These are phyloP conservation scores for Nyctereutes procyonoides DNA, from an alignment of 2,113 vertebrate species.

Conservation along the genomic window DNA sequence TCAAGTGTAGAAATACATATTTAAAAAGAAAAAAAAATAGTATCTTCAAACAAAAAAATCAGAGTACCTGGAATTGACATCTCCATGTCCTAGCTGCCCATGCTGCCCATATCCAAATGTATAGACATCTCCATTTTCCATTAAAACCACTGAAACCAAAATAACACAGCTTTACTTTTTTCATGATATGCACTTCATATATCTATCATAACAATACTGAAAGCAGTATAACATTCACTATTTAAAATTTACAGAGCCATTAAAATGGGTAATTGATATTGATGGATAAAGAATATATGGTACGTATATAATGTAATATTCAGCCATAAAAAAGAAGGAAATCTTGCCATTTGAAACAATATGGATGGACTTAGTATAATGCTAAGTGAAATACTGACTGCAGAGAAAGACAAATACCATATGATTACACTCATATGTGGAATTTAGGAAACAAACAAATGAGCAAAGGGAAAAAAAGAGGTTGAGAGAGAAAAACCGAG, in stretches of 20 bases:
- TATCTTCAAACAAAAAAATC: background rate
- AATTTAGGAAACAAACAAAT: background rate
- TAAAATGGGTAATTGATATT: background rate
- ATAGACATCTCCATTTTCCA: constrained; percentile 99
- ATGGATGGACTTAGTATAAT: background rate
- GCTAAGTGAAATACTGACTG: background rate
- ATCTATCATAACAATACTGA: background rate
- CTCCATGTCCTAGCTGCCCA: constrained; percentile 97
- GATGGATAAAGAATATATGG: background rate
- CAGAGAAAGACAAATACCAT: background rate
- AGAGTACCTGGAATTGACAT: constrained; percentile 97
- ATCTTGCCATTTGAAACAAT: background rate
- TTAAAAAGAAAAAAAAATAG: background rate
- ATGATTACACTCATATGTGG: background rate
- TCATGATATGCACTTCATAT: constrained; percentile 25
- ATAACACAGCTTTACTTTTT: constrained; percentile 5
- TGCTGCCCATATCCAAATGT: constrained; percentile 99
- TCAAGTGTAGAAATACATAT: background rate
- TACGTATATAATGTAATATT: background rate
- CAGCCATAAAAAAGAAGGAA: background rate
- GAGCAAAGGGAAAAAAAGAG: background rate
- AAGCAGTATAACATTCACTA: background rate
- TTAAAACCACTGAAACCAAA: constrained; percentile 93
- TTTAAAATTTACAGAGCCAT: constrained; percentile 1
- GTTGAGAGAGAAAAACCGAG: background rate